A percentile compares a stretch with the other conserved stretches of the same genome.
phyloP scores from a whole-genome alignment of 1,140 invertebrate genomes.

The Liolophura sinensis region DNA sequence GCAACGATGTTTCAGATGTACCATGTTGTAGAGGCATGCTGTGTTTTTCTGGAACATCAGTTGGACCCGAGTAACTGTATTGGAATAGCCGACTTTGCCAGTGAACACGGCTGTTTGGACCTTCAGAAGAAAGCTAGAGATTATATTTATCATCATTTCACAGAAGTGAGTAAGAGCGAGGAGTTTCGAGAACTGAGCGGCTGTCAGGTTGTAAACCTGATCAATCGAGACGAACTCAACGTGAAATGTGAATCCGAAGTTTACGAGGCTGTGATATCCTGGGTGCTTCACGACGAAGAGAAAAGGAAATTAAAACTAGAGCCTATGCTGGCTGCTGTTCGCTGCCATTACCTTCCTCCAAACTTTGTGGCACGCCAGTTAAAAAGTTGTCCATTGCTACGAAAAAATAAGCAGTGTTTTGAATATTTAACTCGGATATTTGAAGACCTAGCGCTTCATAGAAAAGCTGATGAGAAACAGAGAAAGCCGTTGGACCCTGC shows the following conservation, averaged over 20 bases:
- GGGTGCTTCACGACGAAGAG: constrained; percentile 86
- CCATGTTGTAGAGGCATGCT: constrained; percentile 89
- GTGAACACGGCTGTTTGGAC: constrained; percentile 84
- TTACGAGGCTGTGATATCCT: constrained; percentile 87
- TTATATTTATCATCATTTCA: constrained; percentile 89
- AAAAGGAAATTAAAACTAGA: constrained; percentile 82
- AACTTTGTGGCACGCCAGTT: constrained; percentile 89
- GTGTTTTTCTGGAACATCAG: constrained; percentile 85
- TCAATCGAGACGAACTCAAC: constrained; percentile 85
- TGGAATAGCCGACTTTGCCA: constrained; percentile 88
- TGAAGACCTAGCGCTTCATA: constrained; percentile 65
- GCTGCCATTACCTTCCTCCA: constrained; percentile 90
- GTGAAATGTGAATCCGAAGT: constrained; percentile 87
- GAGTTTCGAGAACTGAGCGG: constrained; percentile 83
- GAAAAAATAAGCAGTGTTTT: constrained; percentile 79
- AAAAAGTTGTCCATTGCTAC: constrained; percentile 83
- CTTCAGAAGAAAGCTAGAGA: constrained; percentile 83
- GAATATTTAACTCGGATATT: constrained; percentile 90
- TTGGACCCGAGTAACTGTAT: constrained; percentile 92
- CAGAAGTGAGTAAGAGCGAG: constrained; percentile 85
- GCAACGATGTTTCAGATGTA: constrained; percentile 93
- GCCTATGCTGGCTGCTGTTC: constrained; percentile 80
- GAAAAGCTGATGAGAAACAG: constrained; percentile 44
- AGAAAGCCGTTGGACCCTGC: constrained; percentile 48
- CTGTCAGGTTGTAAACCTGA: constrained; percentile 77